A percentile compares a stretch with the other conserved stretches of the same genome.
phyloP scores from a whole-genome alignment of 2,113 vertebrate species.

The Eurystomus gularis region DNA sequence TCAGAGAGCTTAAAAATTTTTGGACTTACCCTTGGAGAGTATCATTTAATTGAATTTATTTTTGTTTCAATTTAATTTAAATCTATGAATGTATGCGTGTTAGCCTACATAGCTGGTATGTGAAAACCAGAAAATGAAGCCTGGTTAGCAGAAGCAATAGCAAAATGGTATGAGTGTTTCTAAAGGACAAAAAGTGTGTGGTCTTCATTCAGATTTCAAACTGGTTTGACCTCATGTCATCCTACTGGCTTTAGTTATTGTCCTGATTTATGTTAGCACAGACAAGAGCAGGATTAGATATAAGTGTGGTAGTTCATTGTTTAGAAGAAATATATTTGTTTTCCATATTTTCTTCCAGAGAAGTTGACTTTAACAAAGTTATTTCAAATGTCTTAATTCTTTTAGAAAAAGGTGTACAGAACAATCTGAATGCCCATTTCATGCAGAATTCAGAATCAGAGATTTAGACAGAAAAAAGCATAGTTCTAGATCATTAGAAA shows the following conservation, averaged over 20 bases:
- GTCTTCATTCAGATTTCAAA: conserved; percentile 63
- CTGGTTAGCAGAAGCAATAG: not conserved
- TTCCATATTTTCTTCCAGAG: not conserved
- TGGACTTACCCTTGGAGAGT: not conserved
- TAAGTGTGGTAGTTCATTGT: conserved; percentile 34
- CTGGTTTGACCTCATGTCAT: conserved; percentile 59
- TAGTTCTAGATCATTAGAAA: not conserved
- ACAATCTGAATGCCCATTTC: not conserved
- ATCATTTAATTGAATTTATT: not conserved
- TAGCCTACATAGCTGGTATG: not conserved
- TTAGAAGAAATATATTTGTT: conserved; percentile 2
- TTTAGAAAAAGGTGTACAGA: not conserved
- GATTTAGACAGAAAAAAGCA: not conserved
- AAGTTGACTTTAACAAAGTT: not conserved
- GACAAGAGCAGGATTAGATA: conserved; percentile 44
- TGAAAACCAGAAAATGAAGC: not conserved
- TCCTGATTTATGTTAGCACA: conserved; percentile 53
- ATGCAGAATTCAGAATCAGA: not conserved
- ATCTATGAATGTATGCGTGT: not conserved
- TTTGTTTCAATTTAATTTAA: not conserved
- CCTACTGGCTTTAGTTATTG: conserved; percentile 55
- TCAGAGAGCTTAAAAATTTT: not conserved
- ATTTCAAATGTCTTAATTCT: not conserved
- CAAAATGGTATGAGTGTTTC: conserved; percentile 20
- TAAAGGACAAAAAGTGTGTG: conserved; percentile 45